A percentile compares a stretch with the other conserved stretches of the same genome.
Evolutionary conservation across 2,888 invertebrate genomes (phyloP).

Genomic region (Pyralis farinalis): DNA sequence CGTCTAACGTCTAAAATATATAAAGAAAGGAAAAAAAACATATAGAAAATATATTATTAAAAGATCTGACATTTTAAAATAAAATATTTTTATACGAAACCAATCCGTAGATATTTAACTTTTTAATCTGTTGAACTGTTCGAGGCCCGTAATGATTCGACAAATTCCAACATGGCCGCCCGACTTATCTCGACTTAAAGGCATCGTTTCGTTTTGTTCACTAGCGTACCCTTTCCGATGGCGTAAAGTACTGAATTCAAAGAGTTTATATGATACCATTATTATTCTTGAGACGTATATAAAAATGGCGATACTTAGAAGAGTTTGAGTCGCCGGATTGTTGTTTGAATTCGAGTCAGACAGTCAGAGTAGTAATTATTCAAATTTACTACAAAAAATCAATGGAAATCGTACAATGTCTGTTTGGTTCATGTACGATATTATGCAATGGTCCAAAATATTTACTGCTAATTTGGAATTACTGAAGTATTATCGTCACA

Average conservation of each 20-base stretch:
- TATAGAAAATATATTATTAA: not conserved
- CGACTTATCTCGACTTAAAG: not conserved
- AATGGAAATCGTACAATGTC: no score
- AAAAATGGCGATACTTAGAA: no score
- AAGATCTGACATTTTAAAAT: not conserved
- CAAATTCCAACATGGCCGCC: slow-evolving; percentile 8
- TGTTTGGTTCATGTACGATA: no score
- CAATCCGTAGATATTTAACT: slow-evolving; percentile 3
- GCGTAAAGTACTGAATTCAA: slow-evolving; percentile 2
- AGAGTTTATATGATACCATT: no score
- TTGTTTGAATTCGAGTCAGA: no score
- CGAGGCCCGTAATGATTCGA: slow-evolving; percentile 3
- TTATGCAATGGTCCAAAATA: no score
- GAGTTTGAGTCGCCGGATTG: no score
- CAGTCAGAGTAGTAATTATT: no score
- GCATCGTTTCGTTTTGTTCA: slow-evolving; percentile 12
- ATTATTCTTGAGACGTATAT: no score
- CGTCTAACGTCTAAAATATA: slow-evolving; percentile 2
- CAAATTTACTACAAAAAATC: no score
- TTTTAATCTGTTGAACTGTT: slow-evolving; percentile 3
- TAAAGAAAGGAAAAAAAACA: not conserved
- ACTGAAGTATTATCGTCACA: no score
- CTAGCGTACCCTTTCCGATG: slow-evolving; percentile 11
- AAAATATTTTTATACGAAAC: slow-evolving; percentile 4
- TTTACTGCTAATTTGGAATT: no score